phyloP scores from a whole-genome alignment of 2,113 vertebrate genomes.

The Megalops atlanticus region DNA sequence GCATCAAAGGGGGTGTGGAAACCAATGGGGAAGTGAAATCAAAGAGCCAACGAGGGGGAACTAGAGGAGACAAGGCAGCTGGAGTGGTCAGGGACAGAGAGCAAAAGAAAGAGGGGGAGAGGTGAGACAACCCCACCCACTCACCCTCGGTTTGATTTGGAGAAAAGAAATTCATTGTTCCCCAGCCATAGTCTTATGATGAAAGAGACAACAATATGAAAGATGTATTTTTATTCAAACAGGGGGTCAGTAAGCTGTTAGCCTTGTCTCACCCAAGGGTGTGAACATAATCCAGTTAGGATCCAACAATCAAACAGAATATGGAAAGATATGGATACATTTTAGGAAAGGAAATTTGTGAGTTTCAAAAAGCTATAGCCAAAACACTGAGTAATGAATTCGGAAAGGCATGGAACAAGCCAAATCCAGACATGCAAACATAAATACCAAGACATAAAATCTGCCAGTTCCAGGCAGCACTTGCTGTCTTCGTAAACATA shows the following conservation, averaged over 20 bases:
- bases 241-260: no score
- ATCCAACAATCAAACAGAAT: no score
- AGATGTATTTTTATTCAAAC: no score
- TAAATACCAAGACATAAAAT: not conserved
- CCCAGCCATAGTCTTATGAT: not conserved
- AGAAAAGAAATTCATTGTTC: not conserved
- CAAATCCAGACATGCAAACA: not conserved
- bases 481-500: not conserved
- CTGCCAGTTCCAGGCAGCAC: not conserved
- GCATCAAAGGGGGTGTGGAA: constrained; percentile 65
- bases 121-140: not conserved
- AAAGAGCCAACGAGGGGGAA: constrained; percentile 58
- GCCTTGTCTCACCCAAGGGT: not conserved
- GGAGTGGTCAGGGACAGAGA: constrained; percentile 40
- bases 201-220: not conserved
- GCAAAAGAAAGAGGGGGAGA: not conserved
- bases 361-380: not conserved
- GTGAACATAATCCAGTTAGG: not conserved
- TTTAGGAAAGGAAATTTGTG: not conserved
- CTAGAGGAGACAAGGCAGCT: constrained; percentile 58
- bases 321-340: not conserved
- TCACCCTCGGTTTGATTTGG: not conserved
- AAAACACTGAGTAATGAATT: not conserved
- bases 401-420: not conserved
- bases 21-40: constrained; percentile 60